Evolutionary conservation across 1,140 invertebrate species (phyloP).

Genomic region (Batillaria attramentaria): DNA sequence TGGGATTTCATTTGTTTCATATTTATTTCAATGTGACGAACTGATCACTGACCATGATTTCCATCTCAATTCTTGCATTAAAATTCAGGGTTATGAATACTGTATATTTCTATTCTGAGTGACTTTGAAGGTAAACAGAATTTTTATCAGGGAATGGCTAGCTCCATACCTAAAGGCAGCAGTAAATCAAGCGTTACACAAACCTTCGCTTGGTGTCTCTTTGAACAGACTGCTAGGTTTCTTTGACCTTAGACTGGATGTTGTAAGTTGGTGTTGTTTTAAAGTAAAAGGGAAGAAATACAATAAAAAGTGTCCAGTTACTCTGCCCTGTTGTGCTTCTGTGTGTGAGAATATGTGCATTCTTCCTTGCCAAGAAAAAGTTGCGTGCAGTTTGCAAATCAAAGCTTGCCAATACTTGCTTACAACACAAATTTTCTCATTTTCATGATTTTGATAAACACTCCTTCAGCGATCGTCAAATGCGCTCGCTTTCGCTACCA

Average conservation of each 20-base stretch:
- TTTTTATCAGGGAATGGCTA: slow-evolving; percentile 27
- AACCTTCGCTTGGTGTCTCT: background rate
- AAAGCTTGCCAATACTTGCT: background rate
- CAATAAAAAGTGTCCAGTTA: background rate
- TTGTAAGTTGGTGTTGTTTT: background rate
- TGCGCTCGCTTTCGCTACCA: background rate
- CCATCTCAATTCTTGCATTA: background rate
- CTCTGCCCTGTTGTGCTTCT: background rate
- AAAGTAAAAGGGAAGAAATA: background rate
- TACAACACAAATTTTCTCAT: background rate
- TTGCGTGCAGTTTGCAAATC: background rate
- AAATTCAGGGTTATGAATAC: no score
- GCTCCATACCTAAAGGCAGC: slow-evolving; percentile 28
- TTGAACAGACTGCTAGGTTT: slow-evolving; percentile 1
- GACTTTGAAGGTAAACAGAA: no score
- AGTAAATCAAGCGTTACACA: slow-evolving; percentile 14
- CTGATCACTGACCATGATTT: slow-evolving; percentile 7
- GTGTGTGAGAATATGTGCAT: no score
- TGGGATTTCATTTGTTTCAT: background rate
- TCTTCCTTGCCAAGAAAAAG: background rate
- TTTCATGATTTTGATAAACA: background rate
- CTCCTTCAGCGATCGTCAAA: background rate
- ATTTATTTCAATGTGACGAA: background rate
- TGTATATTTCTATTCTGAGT: no score
- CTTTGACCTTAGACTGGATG: background rate